Evolutionary conservation across 2,888 invertebrate genomes (phyloP), one percentile per base, ranked within the genome.

Genomic region (Carpatolechia fugitivella): DNA sequence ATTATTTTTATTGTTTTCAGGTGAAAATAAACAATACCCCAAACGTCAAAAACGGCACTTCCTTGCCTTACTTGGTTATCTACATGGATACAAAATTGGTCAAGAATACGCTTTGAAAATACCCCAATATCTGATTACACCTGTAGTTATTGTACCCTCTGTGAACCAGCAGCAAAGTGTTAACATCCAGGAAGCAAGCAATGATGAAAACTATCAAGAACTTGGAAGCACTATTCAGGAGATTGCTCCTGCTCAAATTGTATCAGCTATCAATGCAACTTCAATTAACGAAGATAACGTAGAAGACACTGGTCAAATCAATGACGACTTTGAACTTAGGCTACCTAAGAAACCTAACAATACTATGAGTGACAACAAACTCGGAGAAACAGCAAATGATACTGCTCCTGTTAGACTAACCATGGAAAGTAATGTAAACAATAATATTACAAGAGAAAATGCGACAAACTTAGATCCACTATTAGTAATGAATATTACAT

Each of bases 91-190:
- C 35, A 70, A 70, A 68, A 56, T 65, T n/a, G 72, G 66, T 24
- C 70, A 70, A 56, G 66, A 68, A 41, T 62, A 66, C 53, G 66
- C 63, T 20, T 58, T 68, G 35, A 64, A 68, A 47, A 52, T 65
- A 18, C 70, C 68, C 11, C 65, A 70, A 13, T 62, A 69, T 11
- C 46, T 70, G 6, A 59, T 71, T 16, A 66, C 71, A 10, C 71
- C 75, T 11, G 55, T 80, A 11, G 61, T 78, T 47, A 59, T 80
- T 30, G 8, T 79, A 7, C 76, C 78, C 14, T 57, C 70, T 29
- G 46, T 71, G n/a, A 71, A 69, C 47, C 72, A 74, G 55, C 69
- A 69, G 44, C 74, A 76, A 61, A 71, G 60, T 60, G 65, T 73
- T 10, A 74, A 62, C 48, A 60, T 74, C 51, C 65, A 70, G 48